These are phyloP conservation scores for Cryptocheilus praepositus DNA, from an alignment of 2,888 invertebrate genomes.

Conservation along the genomic window DNA sequence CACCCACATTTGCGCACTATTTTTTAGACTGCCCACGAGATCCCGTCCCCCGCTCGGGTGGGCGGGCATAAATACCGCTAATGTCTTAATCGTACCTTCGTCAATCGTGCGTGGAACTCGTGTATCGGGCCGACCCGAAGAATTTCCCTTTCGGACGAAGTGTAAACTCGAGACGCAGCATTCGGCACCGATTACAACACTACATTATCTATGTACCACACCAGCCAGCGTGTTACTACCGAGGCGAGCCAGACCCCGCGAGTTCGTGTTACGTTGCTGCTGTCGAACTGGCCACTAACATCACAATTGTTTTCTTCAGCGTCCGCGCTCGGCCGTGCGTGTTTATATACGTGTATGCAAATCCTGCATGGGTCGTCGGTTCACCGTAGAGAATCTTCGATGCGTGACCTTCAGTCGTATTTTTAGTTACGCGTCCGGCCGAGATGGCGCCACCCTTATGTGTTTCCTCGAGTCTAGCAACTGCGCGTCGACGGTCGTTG, in stretches of 20 bases:
- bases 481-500: no score
- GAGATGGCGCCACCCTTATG: not conserved
- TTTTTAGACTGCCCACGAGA: no score
- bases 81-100: slow-evolving; percentile 18
- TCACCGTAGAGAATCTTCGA: slow-evolving; percentile 15
- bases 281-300: slow-evolving; percentile 8
- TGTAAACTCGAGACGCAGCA: slow-evolving; percentile 11
- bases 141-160: not conserved
- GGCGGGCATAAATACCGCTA: not conserved
- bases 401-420: slow-evolving; percentile 24
- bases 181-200: slow-evolving; percentile 23
- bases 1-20: no score
- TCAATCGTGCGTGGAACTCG: slow-evolving; percentile 1
- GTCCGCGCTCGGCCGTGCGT: slow-evolving; percentile 4
- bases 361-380: slow-evolving; percentile 15
- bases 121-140: not conserved
- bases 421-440: slow-evolving; percentile 12
- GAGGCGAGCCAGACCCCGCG: not conserved
- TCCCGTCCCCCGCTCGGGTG: not conserved
- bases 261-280: slow-evolving; percentile 18
- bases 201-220: slow-evolving; percentile 16
- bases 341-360: slow-evolving; percentile 1
- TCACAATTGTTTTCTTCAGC: slow-evolving; percentile 15
- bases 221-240: not conserved
- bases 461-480: no score